Conservation (phyloP, 23 tunicate genomes). For the Phallusia fumigata region DNA sequence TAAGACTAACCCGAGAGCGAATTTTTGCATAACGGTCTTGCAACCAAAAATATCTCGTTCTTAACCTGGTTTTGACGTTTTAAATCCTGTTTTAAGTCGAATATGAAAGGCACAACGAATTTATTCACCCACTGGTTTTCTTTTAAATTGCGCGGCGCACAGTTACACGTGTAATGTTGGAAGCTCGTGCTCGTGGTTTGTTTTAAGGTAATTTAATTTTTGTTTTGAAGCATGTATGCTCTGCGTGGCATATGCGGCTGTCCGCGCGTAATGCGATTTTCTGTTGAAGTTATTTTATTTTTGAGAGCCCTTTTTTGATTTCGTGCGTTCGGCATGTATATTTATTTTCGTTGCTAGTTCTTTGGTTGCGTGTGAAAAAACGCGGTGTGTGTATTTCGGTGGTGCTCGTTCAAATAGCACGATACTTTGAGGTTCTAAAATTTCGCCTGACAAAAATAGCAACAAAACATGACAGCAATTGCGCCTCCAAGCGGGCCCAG, state of each 20-base stretch:
- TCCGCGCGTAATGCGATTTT: neutral
- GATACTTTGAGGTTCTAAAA: neutral
- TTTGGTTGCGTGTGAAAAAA: neutral
- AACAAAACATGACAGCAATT: too few relatives aligned
- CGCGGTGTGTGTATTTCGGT: neutral
- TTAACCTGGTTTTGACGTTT: constrained; percentile 8
- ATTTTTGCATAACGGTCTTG: neutral
- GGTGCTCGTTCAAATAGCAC: constrained; percentile 3
- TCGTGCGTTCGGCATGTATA: neutral
- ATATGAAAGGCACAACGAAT: neutral
- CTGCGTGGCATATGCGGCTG: neutral
- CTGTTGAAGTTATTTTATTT: neutral
- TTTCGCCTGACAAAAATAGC: neutral
- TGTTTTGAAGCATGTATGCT: neutral
- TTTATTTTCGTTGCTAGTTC: neutral
- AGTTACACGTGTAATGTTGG: neutral
- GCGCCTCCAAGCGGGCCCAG: neutral
- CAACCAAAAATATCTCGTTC: neutral
- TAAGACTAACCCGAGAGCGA: too few relatives aligned
- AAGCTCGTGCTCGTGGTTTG: neutral
- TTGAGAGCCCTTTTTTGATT: neutral
- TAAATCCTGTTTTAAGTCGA: neutral
- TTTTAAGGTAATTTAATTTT: neutral
- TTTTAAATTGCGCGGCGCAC: neutral
- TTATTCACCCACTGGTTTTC: neutral